Percentiles rank a stretch among this genome's conserved stretches.
Conservation (phyloP, 2,113 vertebrate species). For the Parus major region DNA sequence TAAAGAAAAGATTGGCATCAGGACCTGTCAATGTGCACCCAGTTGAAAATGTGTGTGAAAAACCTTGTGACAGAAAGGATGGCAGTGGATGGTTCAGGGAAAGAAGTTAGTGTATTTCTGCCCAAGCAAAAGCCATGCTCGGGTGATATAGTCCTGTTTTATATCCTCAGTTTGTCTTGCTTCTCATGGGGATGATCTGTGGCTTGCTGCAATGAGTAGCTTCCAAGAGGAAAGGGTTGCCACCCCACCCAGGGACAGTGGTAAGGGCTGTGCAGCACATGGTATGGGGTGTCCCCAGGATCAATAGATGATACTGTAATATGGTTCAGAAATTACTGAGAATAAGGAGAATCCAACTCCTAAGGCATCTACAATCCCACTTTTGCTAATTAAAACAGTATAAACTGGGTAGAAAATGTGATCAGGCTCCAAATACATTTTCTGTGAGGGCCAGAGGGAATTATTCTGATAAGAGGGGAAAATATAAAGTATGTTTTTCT, state of each 20-base stretch:
- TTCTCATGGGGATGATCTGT: background rate
- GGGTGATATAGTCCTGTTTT: background rate
- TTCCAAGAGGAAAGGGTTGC: background rate
- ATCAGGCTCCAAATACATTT: background rate
- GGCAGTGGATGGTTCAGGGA: background rate
- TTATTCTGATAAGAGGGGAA: background rate
- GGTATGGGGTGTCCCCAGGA: background rate
- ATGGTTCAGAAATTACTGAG: background rate
- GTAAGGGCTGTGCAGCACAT: background rate
- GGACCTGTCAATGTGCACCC: background rate
- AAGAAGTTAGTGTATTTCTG: background rate
- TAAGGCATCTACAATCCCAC: background rate
- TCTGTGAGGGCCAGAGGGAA: background rate
- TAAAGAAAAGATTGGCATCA: background rate
- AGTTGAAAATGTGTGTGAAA: background rate
- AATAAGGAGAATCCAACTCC: background rate
- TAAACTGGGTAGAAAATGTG: background rate
- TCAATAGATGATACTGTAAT: background rate
- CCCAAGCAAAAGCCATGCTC: background rate
- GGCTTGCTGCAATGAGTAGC: background rate
- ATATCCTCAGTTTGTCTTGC: background rate
- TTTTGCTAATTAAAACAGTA: background rate
- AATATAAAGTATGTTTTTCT: background rate
- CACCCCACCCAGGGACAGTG: background rate
- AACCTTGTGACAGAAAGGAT: background rate